Evolutionary conservation across 2,888 invertebrate genomes (phyloP), one percentile per base, ranked within the genome.

Genomic region (Smittia sp.): DNA sequence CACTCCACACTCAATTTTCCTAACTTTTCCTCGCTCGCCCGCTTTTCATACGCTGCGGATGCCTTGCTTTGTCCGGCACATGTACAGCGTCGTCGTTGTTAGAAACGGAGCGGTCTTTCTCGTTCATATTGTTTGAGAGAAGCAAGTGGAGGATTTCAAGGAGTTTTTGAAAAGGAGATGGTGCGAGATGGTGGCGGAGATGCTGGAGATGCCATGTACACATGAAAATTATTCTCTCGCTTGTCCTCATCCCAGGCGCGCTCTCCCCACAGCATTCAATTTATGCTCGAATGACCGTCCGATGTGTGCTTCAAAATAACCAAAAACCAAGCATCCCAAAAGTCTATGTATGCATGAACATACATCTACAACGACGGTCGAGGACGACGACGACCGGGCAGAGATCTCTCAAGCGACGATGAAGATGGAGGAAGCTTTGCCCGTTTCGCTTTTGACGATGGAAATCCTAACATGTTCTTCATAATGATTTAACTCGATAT

Each of bases 211-310:
- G 69, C 18, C 67, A 39, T 38, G 24, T 32, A 69, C 54, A 69
- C 54, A 69, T 72, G 72, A 72, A 72, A 72, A 72, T 72, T 62
- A 62, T 72, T 69, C 27, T 52, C 69, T 18, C 4, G 24, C 22
- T 69, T 11, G 7, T 46, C 46, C 38, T 24, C 67, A 41, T 25
- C 9, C 41, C 6, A 15, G 38, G 1, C 68, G 7, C 22, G 6
- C 24, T 13, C 54, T 13, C 2, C 58, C 20, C 46, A 24, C 62
- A 72, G 32, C 72, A 39, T 72, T 72, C 72, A 72, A 72, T 72
- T 72, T 72, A 72, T 62, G 62, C 72, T 72, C 72, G 72, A 72
- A 72, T 72, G 72, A 72, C 72, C 72, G 52, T 62, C 39, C 72
- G 7, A 39, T 72, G 72, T 62, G 32, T 58, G 52, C 58, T 63